phyloP scores from a whole-genome alignment of 1,140 invertebrate species.

The Acyrthosiphon pisum region DNA sequence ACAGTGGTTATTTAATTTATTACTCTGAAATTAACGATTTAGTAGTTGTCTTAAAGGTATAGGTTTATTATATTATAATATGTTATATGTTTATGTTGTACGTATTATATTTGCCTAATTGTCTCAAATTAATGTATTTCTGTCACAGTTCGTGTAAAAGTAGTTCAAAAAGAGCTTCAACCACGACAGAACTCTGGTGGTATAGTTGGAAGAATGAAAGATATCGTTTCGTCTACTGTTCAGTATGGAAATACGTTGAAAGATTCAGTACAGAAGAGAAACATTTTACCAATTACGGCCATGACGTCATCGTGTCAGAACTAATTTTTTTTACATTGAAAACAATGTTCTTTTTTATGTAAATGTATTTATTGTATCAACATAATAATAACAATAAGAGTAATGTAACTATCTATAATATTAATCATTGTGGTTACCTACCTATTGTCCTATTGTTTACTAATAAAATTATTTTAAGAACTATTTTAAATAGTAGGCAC shows the following conservation, averaged over 20 bases:
- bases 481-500: neutral
- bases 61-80: too few species aligned
- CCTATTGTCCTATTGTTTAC: neutral
- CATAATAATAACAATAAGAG: neutral
- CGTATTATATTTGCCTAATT: neutral
- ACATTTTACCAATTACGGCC: neutral
- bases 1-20: too few species aligned
- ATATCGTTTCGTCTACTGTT: conserved; percentile 19
- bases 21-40: too few species aligned
- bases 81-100: neutral
- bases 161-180: neutral
- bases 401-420: neutral
- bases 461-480: neutral
- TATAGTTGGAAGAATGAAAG: conserved; percentile 30
- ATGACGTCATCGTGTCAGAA: neutral
- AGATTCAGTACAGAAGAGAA: conserved; percentile 27
- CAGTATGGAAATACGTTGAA: conserved; percentile 35
- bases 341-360: neutral
- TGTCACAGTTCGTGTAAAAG: neutral
- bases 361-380: neutral
- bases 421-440: neutral
- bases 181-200: neutral
- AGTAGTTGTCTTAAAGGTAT: too few species aligned
- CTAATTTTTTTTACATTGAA: neutral
- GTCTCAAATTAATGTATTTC: neutral